Evolutionary conservation across 1,140 invertebrate genomes (phyloP), one percentile per base, ranked within the genome.

Genomic region (Aethina tumida): DNA sequence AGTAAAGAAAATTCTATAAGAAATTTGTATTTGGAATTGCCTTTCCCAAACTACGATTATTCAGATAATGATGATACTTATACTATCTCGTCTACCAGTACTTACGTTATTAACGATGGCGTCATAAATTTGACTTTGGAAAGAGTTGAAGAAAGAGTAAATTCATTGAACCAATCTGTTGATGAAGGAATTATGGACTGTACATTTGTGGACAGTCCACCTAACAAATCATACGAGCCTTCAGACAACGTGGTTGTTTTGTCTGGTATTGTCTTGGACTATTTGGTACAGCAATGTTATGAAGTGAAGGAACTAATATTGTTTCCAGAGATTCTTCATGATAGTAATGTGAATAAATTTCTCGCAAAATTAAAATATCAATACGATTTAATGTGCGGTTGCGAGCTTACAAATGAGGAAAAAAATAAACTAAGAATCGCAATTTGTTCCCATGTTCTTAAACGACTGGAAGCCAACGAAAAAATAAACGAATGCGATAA

Each of bases 281-380:
- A 56, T 48, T 34, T 61, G 13, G 10, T 48, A 9, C 40, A 57
- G 18, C 53, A 59, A 35, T 53, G 54, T 26, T 53, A 55, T 27
- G 46, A 59, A 30, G 20, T 44, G 14, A 45, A 43, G 7, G 57
- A 61, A 8, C 22, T 57, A 6, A 35, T 61, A 10, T 20, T 61
- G 19, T 59, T 59, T 34, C 57, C 59, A 1, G 59, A 61, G 40
- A 16, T 58, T 4, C 19, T 39, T 1, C 22, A 49, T 29, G 56
- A 61, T 47, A 28, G 26, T 18, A 52, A 52, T 20, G 41, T 50
- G 1, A 9, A 9, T n/a, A 59, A 53, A 36, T 33, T 61, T 7
- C 41, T 57, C 9, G 12, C 16, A 0, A 51, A 51, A 32, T 40
- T 61, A 18, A 43, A 41, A 16, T 22, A 41, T 16, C 24, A 49